These are phyloP conservation scores for Octonoba sinensis DNA, from an alignment of 2,888 invertebrate species.

Conservation along the genomic window DNA sequence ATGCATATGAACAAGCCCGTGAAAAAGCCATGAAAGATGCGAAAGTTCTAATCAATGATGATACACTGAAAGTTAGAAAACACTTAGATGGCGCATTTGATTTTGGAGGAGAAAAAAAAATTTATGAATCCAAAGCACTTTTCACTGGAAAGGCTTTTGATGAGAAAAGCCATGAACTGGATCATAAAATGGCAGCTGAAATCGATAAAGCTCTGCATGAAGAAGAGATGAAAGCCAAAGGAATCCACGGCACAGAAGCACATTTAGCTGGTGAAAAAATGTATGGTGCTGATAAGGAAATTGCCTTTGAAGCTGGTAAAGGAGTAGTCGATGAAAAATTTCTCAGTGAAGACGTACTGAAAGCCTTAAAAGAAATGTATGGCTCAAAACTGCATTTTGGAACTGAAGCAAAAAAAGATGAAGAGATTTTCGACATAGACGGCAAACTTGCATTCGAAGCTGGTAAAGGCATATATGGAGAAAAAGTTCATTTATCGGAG, in stretches of 20 bases:
- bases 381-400: too few species aligned
- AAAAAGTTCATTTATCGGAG: background rate
- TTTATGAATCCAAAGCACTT: background rate
- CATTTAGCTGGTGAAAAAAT: background rate
- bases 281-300: background rate
- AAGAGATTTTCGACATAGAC: background rate
- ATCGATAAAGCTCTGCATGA: too few species aligned
- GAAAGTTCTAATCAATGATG: background rate
- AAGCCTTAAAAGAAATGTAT: too few species aligned
- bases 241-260: background rate
- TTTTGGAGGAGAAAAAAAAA: background rate
- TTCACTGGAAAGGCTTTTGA: background rate
- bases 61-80: background rate
- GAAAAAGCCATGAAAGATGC: constrained; percentile 39
- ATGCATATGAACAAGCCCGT: constrained; percentile 41
- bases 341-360: too few species aligned
- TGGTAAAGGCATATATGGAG: background rate
- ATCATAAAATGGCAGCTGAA: background rate
- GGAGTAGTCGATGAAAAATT: background rate
- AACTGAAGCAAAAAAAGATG: background rate
- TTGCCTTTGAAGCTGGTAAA: background rate
- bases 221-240: too few species aligned
- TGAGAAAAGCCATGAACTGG: background rate
- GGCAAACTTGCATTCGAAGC: background rate
- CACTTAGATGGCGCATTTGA: constrained; percentile 1